Conservation (phyloP, 1,140 invertebrate genomes). For the Ceratina japonica region DNA sequence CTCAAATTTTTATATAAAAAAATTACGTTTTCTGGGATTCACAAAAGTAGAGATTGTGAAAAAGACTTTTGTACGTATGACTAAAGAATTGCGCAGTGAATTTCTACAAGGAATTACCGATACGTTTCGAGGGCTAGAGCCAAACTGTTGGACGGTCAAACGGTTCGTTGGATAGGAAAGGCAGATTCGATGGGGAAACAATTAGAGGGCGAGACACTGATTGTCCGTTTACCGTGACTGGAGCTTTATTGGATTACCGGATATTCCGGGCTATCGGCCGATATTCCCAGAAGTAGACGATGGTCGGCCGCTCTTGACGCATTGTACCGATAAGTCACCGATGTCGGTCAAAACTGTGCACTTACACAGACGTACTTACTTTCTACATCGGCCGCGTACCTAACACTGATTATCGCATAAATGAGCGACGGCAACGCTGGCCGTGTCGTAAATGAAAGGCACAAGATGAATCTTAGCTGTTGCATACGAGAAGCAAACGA, state of each 20-base stretch:
- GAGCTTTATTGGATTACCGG: conserved; percentile 21
- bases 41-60: too few species aligned
- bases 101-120: too few species aligned
- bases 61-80: too few species aligned
- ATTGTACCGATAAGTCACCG: not conserved
- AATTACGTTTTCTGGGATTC: too few species aligned
- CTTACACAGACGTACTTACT: not conserved
- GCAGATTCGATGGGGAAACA: conserved; percentile 1
- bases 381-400: not conserved
- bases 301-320: conserved; percentile 1
- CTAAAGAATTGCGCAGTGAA: too few species aligned
- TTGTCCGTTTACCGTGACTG: not conserved
- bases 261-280: not conserved
- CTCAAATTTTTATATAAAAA: too few species aligned
- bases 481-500: too few species aligned
- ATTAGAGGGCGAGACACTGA: not conserved
- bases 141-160: too few species aligned
- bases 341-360: not conserved
- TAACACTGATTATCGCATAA: not conserved
- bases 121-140: too few species aligned
- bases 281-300: conserved; percentile 5
- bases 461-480: too few species aligned
- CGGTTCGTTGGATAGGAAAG: not conserved
- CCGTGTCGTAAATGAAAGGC: too few species aligned
- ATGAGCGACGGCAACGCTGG: not conserved